These are phyloP conservation scores for Molorchus minor DNA, from an alignment of 2,888 invertebrate genomes.

Conservation along the genomic window DNA sequence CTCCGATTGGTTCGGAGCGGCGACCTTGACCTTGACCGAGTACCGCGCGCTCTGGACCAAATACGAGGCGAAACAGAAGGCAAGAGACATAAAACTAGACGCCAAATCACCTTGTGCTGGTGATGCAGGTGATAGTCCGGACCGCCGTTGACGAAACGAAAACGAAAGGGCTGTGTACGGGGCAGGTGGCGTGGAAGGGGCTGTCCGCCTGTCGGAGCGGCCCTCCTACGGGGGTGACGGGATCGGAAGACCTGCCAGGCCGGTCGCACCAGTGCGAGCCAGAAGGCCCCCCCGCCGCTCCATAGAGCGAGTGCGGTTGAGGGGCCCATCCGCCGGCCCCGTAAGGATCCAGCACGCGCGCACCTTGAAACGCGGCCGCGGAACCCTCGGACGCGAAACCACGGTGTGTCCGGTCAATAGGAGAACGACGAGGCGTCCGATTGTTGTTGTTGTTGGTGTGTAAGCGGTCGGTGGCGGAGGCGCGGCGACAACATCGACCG, in stretches of 20 bases:
- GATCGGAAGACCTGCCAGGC: slow-evolving; percentile 64
- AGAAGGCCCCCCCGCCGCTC: slow-evolving; percentile 51
- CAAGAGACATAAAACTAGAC: slow-evolving; percentile 21
- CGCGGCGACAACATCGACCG: slow-evolving; percentile 27
- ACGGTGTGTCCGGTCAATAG: slow-evolving; percentile 23
- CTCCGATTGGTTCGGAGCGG: background rate
- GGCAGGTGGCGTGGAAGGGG: slow-evolving; percentile 69
- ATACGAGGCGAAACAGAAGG: slow-evolving; percentile 12
- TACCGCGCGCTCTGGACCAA: slow-evolving; percentile 8
- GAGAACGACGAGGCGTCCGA: slow-evolving; percentile 20
- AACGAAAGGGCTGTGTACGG: slow-evolving; percentile 79
- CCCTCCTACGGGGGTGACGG: slow-evolving; percentile 64
- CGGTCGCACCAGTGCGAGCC: slow-evolving; percentile 54
- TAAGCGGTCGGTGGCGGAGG: background rate
- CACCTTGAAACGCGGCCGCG: slow-evolving; percentile 36
- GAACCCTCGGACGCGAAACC: slow-evolving; percentile 32
- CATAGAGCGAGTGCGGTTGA: slow-evolving; percentile 53
- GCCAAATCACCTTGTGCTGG: slow-evolving; percentile 52
- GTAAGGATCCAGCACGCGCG: slow-evolving; percentile 64
- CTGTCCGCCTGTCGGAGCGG: slow-evolving; percentile 62
- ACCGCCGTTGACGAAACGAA: slow-evolving; percentile 67
- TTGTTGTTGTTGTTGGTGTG: slow-evolving; percentile 5
- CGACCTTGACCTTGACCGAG: slow-evolving; percentile 22
- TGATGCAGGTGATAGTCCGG: slow-evolving; percentile 60
- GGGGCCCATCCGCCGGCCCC: slow-evolving; percentile 62